phyloP scores from a whole-genome alignment of 2,888 invertebrate species.

The Caenorhabditis sp. region DNA sequence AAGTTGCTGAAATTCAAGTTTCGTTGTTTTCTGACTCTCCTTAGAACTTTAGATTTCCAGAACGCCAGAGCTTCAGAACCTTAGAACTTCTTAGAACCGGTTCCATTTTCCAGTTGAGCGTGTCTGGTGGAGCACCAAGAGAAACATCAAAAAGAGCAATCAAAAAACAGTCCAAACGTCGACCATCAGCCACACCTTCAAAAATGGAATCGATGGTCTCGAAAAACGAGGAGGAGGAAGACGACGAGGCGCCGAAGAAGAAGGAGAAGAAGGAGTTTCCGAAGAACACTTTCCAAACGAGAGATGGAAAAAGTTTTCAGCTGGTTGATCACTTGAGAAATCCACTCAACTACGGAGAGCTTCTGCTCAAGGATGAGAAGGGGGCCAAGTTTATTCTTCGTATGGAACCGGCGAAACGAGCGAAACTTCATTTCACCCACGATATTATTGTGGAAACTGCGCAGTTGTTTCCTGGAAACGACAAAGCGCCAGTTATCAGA shows the following conservation, averaged over 20 bases:
- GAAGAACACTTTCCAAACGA: conserved; percentile 6
- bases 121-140: background rate
- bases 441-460: conserved; percentile 37
- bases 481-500: conserved; percentile 10
- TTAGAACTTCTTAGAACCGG: too few species aligned
- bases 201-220: background rate
- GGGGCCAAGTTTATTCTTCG: conserved; percentile 34
- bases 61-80: too few species aligned
- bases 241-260: conserved; percentile 11
- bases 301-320: background rate
- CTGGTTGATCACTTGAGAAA: conserved; percentile 40
- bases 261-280: conserved; percentile 23
- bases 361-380: conserved; percentile 26
- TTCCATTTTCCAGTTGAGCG: conserved; percentile 6
- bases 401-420: conserved; percentile 23
- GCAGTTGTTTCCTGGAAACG: background rate
- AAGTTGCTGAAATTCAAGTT: too few species aligned
- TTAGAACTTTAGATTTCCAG: too few species aligned
- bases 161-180: background rate
- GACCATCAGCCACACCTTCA: background rate
- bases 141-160: background rate
- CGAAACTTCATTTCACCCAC: conserved; percentile 15
- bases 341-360: conserved; percentile 48
- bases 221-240: conserved; percentile 13
- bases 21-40: too few species aligned